Evolutionary conservation across 2,113 vertebrate genomes (phyloP), one percentile per base, ranked within the genome.

Genomic region (Dasyurus viverrinus): DNA sequence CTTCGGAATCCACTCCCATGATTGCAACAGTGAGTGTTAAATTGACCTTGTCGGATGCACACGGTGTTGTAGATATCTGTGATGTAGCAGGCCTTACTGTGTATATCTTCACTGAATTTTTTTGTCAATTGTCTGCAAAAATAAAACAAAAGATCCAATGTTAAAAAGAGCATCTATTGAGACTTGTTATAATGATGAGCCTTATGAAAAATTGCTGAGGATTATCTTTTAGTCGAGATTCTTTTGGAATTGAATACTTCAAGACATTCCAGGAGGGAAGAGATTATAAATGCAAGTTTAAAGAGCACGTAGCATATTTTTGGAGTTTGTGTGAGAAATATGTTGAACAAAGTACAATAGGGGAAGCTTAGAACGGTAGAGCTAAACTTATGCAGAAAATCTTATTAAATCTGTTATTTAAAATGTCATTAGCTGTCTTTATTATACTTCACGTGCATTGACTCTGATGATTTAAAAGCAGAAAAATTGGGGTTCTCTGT

Each of bases 141-240:
- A 90, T 55, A 92, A 52, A 91, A 92, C 48, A 94, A 97, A 97
- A 60, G 27, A 60, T 12, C 57, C 57, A 60, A 12, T 27, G 60
- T 30, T 68, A 68, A 36, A 36, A 68, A 36, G 12, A 36, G 30
- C 53, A 93, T 94, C 94, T 95, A 96, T 68, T 97, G 94, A 96
- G 95, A 95, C 94, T 95, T 97, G 55, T 95, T 97, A 96, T 91
- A 54, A 90, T 92, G 97, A 96, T 97, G 91, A 96, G 90, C 36
- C 94, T 91, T 92, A 89, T 60, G 97, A 22, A 96, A 94, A 68
- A 94, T 93, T 95, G 91, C 27, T 93, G 53, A 94, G n/a, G 91
- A 95, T 95, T 96, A 5, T 96, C 93, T 92, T 96, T 93, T 97
- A 96, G 52, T 53, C 25, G 95, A 96, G 27, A 90, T 93, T 94